A percentile compares a stretch with the other conserved stretches of the same genome.
These are phyloP conservation scores for Bombus picipes DNA, from an alignment of 1,140 invertebrate species.

Conservation along the genomic window DNA sequence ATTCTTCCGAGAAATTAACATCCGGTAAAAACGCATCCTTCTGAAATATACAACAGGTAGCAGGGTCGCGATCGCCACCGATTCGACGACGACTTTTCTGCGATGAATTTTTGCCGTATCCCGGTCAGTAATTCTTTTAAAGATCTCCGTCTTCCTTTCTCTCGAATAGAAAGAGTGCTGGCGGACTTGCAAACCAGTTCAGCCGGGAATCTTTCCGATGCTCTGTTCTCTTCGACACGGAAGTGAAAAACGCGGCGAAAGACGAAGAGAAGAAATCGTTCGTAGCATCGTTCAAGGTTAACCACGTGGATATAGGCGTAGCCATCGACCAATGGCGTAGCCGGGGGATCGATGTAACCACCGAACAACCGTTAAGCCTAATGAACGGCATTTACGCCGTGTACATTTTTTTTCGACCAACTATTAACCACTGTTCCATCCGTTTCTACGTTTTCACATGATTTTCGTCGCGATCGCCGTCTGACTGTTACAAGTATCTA, in stretches of 20 bases:
- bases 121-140: slow-evolving; percentile 29
- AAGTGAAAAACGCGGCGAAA: slow-evolving; percentile 58
- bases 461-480: not conserved
- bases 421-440: not conserved
- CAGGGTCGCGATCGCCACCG: not conserved
- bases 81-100: not conserved
- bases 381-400: slow-evolving; percentile 35
- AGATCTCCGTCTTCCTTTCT: not conserved
- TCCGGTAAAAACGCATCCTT: not conserved
- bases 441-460: not conserved
- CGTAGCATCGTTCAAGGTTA: slow-evolving; percentile 63
- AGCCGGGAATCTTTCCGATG: slow-evolving; percentile 37
- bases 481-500: not conserved
- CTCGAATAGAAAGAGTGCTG: slow-evolving; percentile 4
- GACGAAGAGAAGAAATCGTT: slow-evolving; percentile 58
- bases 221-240: slow-evolving; percentile 49
- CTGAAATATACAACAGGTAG: slow-evolving; percentile 22
- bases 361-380: slow-evolving; percentile 35
- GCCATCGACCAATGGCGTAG: slow-evolving; percentile 54
- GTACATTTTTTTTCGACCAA: not conserved
- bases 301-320: slow-evolving; percentile 56
- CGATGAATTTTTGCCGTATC: slow-evolving; percentile 24
- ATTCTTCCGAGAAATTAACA: slow-evolving; percentile 23
- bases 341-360: slow-evolving; percentile 9
- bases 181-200: slow-evolving; percentile 47